These are phyloP conservation scores for Zenarchopterus dispar DNA, from an alignment of 2,797 vertebrate species.

Conservation along the genomic window DNA sequence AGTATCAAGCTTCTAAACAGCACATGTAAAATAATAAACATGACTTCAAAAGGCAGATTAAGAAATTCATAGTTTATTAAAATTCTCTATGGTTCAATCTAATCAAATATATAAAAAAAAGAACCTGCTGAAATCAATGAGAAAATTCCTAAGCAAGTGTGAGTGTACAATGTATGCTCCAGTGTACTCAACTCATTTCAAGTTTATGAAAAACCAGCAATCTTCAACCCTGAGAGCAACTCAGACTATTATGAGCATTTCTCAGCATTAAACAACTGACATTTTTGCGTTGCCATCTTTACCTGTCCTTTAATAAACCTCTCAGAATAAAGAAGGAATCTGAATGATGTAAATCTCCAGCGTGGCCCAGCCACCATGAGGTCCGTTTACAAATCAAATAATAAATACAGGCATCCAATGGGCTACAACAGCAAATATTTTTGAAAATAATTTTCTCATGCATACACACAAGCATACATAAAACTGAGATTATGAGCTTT, in stretches of 20 bases:
- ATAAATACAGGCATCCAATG: conserved; percentile 84
- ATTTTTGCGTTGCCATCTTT: conserved; percentile 50
- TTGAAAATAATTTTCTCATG: conserved; percentile 67
- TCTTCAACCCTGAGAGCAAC: conserved; percentile 70
- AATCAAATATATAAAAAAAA: conserved; percentile 55
- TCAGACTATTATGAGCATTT: conserved; percentile 60
- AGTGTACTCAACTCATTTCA: conserved; percentile 83
- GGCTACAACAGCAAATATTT: conserved; percentile 68
- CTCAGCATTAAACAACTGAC: conserved; percentile 63
- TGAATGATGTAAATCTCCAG: conserved; percentile 65
- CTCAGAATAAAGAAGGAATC: conserved; percentile 69
- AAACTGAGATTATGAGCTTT: conserved; percentile 68
- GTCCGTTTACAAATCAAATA: conserved; percentile 73
- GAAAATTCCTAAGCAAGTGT: conserved; percentile 69
- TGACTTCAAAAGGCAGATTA: conserved; percentile 68
- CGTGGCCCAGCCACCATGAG: conserved; percentile 84
- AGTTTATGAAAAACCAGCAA: conserved; percentile 80
- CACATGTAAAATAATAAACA: conserved; percentile 32
- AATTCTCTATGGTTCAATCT: conserved; percentile 70
- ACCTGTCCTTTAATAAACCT: conserved; percentile 75
- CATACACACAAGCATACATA: conserved; percentile 75
- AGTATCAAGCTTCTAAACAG: conserved; percentile 29
- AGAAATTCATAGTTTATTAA: conserved; percentile 73
- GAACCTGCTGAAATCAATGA: conserved; percentile 62
- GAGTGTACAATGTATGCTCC: conserved; percentile 75